Evolutionary conservation across 2,888 invertebrate genomes (phyloP), one percentile per base, ranked within the genome.

Genomic region (Heteropelma amictum): DNA sequence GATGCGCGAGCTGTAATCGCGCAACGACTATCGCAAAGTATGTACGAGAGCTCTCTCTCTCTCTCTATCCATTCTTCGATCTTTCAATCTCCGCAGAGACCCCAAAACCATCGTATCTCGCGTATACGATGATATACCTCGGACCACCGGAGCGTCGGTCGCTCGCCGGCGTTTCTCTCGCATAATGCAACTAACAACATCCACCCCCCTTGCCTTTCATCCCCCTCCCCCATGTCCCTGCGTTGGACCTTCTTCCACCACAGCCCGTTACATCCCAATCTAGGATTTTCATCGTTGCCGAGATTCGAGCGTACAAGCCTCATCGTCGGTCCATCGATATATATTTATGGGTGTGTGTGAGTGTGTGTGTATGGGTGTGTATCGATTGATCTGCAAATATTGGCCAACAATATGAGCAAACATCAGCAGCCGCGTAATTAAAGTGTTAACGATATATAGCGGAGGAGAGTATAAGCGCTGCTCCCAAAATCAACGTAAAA

Each of bases 361-460:
- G n/a, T n/a, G n/a, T n/a, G n/a, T n/a, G n/a, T n/a, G n/a, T n/a
- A n/a, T n/a, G n/a, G n/a, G n/a, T 35, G 69, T 73, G 76, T 82
- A 82, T 83, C 78, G 82, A 85, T 83, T 81, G 81, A 78, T 82
- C 80, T 72, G 79, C 79, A 81, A 80, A 81, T 80, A 83, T 82
- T 83, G 77, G 79, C 77, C 76, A 82, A 83, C 78, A 78, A 78
- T 79, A 78, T 81, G 76, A 80, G 72, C 81, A 80, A 82, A 82
- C 80, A 81, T 69, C 70, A 74, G n/a, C n/a, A n/a, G 72, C 74
- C 64, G 64, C 68, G 79, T 82, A 83, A 82, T 82, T 83, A 82
- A 82, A 80, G 79, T 80, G 77, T 65, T 51, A 51, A 53, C 74
- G 64, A 70, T 45, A 42, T 42, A 33, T 35, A 42, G 68, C 68